phyloP scores from a whole-genome alignment of 2,797 vertebrate genomes.

The Margarornis squamiger region DNA sequence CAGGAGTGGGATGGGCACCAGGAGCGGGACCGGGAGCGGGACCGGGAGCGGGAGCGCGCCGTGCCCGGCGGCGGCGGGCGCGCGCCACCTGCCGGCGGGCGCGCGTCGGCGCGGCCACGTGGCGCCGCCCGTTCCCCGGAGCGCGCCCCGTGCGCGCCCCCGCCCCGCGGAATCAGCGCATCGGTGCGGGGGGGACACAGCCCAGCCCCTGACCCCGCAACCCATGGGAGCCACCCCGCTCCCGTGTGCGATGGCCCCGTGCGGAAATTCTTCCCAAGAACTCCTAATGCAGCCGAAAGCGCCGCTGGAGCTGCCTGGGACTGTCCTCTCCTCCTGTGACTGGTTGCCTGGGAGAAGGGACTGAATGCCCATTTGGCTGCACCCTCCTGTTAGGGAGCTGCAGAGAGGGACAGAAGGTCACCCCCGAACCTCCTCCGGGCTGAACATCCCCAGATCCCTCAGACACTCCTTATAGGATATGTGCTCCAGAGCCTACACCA shows the following conservation, averaged over 20 bases:
- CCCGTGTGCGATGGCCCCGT: fast-evolving
- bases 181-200: too few relatives aligned
- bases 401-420: too few relatives aligned
- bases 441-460: background rate
- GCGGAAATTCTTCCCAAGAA: background rate
- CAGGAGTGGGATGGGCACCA: background rate
- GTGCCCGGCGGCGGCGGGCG: background rate
- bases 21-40: background rate
- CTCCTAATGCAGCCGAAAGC: too few relatives aligned
- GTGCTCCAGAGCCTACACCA: background rate
- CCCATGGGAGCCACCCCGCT: too few relatives aligned
- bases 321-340: background rate
- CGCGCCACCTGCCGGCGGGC: conserved; percentile 73
- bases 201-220: too few relatives aligned
- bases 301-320: too few relatives aligned
- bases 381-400: background rate
- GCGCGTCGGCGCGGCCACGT: background rate
- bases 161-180: too few relatives aligned
- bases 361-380: fast-evolving
- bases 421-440: background rate
- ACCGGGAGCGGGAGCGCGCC: too few relatives aligned
- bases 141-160: background rate
- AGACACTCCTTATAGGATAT: background rate
- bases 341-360: background rate
- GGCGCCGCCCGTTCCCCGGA: background rate